These are phyloP conservation scores for Polyodon spathula DNA, from an alignment of 2,113 vertebrate genomes.

Conservation along the genomic window DNA sequence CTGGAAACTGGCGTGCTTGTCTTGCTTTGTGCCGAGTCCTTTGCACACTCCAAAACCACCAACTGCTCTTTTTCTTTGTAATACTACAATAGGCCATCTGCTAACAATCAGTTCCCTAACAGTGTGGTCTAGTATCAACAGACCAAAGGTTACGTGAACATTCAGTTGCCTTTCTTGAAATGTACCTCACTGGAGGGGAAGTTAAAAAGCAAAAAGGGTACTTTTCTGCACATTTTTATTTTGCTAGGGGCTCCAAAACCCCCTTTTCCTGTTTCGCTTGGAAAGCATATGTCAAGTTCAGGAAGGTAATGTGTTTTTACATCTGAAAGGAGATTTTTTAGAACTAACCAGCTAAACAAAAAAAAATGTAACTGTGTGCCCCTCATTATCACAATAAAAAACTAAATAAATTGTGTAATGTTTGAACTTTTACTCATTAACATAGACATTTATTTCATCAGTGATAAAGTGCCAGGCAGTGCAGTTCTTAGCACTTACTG, in stretches of 20 bases:
- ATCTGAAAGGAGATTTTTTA: slow-evolving; percentile 63
- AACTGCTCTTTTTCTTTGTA: slow-evolving; percentile 4
- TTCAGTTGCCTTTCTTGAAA: slow-evolving; percentile 40
- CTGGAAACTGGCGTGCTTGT: not conserved
- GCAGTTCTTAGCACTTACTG: too few species aligned
- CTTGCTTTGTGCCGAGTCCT: not conserved
- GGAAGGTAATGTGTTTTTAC: slow-evolving; percentile 83
- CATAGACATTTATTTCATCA: too few species aligned
- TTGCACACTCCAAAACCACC: not conserved
- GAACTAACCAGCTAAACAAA: slow-evolving; percentile 5
- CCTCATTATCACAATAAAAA: not conserved
- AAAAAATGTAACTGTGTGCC: slow-evolving; percentile 6
- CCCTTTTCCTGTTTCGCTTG: slow-evolving; percentile 87
- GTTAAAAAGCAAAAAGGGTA: slow-evolving; percentile 54
- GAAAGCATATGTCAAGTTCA: slow-evolving; percentile 61
- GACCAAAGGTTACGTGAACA: slow-evolving; percentile 35
- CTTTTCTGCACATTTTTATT: slow-evolving; percentile 67
- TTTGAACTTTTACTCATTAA: too few species aligned
- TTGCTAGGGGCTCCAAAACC: slow-evolving; percentile 72
- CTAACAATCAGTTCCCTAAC: slow-evolving; percentile 43
- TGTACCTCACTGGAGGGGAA: slow-evolving; percentile 53
- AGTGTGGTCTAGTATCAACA: slow-evolving; percentile 37
- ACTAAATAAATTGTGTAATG: not conserved
- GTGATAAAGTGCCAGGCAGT: too few species aligned
- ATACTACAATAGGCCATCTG: slow-evolving; percentile 23